A percentile compares a stretch with the other conserved stretches of the same genome.
These are phyloP conservation scores for Lophura nycthemera DNA, from an alignment of 2,113 vertebrate species.

Conservation along the genomic window DNA sequence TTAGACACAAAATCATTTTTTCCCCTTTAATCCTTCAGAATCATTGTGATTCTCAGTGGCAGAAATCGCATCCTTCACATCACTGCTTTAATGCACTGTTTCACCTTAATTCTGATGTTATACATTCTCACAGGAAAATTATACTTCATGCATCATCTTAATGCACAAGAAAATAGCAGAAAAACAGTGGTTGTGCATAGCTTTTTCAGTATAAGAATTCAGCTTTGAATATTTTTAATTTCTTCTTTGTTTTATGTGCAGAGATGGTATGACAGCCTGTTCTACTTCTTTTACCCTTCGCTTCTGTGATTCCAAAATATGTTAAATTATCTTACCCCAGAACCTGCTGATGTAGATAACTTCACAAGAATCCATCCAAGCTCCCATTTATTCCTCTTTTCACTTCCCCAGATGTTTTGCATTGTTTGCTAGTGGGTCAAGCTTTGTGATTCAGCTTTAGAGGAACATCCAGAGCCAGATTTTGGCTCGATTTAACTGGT, in stretches of 20 bases:
- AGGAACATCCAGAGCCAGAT: background rate
- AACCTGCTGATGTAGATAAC: background rate
- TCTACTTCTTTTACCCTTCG: background rate
- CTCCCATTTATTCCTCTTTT: background rate
- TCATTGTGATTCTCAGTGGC: background rate
- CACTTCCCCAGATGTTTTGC: background rate
- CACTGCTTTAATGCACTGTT: background rate
- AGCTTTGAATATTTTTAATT: background rate
- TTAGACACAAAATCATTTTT: background rate
- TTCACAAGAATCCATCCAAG: background rate
- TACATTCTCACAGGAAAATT: background rate
- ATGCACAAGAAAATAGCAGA: background rate
- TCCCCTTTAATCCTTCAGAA: background rate
- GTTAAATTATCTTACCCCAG: background rate
- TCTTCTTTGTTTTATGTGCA: background rate
- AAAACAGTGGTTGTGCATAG: background rate
- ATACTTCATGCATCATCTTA: background rate
- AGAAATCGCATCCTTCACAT: background rate
- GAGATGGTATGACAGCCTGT: background rate
- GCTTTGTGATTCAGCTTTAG: background rate
- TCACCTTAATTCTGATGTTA: background rate
- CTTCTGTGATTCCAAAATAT: background rate
- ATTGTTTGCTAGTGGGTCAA: background rate
- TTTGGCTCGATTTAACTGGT: background rate
- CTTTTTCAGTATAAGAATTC: accelerated